phyloP scores from a whole-genome alignment of 2,888 invertebrate genomes.

The Seira ritae region DNA sequence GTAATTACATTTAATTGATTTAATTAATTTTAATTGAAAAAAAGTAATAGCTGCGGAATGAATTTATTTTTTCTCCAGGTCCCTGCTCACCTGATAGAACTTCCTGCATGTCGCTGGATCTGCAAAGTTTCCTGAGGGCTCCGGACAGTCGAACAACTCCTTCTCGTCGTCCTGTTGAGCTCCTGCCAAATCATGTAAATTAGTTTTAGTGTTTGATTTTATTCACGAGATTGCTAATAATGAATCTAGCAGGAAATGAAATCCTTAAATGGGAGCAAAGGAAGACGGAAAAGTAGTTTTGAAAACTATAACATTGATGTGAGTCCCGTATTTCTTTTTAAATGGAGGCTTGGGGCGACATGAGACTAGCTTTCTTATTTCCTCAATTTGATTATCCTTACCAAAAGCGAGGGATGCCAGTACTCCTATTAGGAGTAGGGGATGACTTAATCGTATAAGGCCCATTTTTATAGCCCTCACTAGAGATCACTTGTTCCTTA shows the following conservation, averaged over 20 bases:
- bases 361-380: conserved; percentile 13
- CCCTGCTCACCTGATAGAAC: conserved; percentile 86
- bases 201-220: neutral
- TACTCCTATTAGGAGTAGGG: conserved; percentile 50
- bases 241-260: too few species aligned
- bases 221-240: too few species aligned
- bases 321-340: too few species aligned
- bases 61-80: conserved; percentile 1
- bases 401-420: conserved; percentile 44
- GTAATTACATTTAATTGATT: neutral
- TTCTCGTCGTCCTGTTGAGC: conserved; percentile 78
- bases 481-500: too few species aligned
- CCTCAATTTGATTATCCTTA: conserved; percentile 36
- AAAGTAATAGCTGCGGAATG: too few species aligned
- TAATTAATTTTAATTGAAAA: neutral
- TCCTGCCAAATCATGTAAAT: conserved; percentile 11
- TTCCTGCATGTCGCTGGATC: conserved; percentile 91
- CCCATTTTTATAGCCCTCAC: too few species aligned
- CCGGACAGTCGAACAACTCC: conserved; percentile 87
- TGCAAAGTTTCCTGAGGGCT: conserved; percentile 89
- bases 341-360: too few species aligned
- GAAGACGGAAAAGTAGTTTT: too few species aligned
- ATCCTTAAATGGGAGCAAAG: too few species aligned
- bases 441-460: conserved; percentile 34
- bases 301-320: too few species aligned